Percentiles rank a stretch among this genome's conserved stretches.
Conservation (phyloP, 1,140 invertebrate species). For the Drosophila malerkotliana region DNA sequence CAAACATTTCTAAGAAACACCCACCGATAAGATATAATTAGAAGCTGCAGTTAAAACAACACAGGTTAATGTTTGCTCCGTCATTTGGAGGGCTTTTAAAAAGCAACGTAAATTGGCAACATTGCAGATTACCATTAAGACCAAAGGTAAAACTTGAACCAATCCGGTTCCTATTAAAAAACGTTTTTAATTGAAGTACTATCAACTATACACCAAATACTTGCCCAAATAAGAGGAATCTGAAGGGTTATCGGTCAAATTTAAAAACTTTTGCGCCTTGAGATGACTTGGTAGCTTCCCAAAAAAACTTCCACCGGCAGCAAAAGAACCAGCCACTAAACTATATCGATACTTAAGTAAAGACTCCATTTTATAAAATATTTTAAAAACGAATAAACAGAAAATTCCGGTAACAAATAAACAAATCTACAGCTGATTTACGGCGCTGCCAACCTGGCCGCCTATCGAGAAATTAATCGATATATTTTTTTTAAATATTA, state of each 20-base stretch:
- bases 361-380: conserved; percentile 47
- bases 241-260: background rate
- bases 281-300: conserved; percentile 70
- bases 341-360: conserved; percentile 68
- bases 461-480: background rate
- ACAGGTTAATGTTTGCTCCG: conserved; percentile 85
- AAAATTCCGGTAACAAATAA: background rate
- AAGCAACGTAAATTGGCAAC: conserved; percentile 86
- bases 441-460: background rate
- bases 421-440: background rate
- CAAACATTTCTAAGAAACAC: conserved; percentile 13
- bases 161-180: conserved; percentile 40
- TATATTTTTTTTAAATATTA: background rate
- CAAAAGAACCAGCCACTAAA: conserved; percentile 69
- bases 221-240: conserved; percentile 33
- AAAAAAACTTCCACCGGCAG: conserved; percentile 78
- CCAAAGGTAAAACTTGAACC: conserved; percentile 65
- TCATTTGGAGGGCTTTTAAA: conserved; percentile 85
- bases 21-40: conserved; percentile 86
- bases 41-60: conserved; percentile 86
- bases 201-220: background rate
- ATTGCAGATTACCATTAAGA: conserved; percentile 85
- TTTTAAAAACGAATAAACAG: conserved; percentile 2
- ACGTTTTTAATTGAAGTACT: background rate
- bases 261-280: conserved; percentile 32